phyloP scores from a whole-genome alignment of 2,113 vertebrate species.

The Colaptes auratus region DNA sequence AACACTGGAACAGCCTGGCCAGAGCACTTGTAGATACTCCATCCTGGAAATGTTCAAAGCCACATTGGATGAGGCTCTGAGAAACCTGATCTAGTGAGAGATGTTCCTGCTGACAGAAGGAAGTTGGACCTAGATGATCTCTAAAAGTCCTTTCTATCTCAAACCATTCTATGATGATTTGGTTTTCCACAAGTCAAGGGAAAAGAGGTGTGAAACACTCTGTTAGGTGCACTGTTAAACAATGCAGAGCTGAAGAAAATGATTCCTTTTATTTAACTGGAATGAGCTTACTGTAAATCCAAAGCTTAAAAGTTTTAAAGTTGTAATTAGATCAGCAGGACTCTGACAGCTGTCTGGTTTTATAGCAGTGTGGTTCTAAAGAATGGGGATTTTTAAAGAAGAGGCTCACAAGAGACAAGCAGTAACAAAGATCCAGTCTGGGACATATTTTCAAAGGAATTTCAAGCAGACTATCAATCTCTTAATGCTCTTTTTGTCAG shows the following conservation, averaged over 20 bases:
- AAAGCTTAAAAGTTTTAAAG: conserved; percentile 58
- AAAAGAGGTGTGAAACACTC: background rate
- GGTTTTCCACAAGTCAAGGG: background rate
- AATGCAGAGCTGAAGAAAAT: background rate
- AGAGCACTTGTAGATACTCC: background rate
- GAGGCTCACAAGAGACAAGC: conserved; percentile 23
- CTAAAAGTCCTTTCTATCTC: background rate
- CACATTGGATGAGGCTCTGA: rapidly evolving
- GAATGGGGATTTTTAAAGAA: background rate
- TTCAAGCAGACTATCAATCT: conserved; percentile 46
- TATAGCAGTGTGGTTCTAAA: conserved; percentile 33
- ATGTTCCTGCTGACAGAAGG: background rate
- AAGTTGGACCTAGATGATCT: rapidly evolving
- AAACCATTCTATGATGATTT: background rate
- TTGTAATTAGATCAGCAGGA: conserved; percentile 57
- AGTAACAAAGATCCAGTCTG: conserved; percentile 18
- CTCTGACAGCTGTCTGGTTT: conserved; percentile 48
- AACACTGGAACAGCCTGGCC: too few relatives aligned
- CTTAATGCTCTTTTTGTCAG: conserved; percentile 48
- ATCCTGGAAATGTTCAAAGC: rapidly evolving
- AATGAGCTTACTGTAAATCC: conserved; percentile 56
- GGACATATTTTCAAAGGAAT: conserved; percentile 57
- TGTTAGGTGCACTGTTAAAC: background rate
- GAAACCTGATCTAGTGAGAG: rapidly evolving
- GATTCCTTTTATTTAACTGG: conserved; percentile 30